Evolutionary conservation across 53 echinoderm and acorn worm species (phyloP).

Genomic region (Holothuria scabra): DNA sequence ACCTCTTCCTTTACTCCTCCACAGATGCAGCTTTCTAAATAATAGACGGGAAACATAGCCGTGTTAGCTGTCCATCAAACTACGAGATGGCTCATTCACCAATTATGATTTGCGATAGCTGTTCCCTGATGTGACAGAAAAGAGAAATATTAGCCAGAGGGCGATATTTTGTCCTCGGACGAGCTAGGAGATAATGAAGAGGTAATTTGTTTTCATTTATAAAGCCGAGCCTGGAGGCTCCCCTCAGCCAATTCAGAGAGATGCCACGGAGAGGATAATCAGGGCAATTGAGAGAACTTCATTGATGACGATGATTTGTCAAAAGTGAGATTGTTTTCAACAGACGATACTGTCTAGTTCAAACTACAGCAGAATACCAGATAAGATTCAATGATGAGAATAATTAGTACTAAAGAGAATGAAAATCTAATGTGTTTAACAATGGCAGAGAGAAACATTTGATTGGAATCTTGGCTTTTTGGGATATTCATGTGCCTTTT

Average conservation of each 20-base stretch:
- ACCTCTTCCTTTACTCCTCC: constrained; percentile 31
- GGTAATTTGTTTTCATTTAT: constrained; percentile 53
- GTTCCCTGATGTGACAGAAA: constrained; percentile 45
- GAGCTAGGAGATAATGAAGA: constrained; percentile 47
- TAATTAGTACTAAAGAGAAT: no score
- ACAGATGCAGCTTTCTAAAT: constrained; percentile 35
- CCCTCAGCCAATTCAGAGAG: neutral
- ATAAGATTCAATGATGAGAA: no score
- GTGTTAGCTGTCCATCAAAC: constrained; percentile 46
- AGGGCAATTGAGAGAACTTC: constrained; percentile 50
- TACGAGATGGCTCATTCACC: constrained; percentile 43
- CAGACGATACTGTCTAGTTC: no score
- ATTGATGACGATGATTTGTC: constrained; percentile 38
- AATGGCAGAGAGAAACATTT: no score
- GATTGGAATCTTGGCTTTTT: no score
- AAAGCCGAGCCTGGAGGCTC: constrained; percentile 40
- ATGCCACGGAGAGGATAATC: constrained; percentile 23
- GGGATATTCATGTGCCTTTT: no score
- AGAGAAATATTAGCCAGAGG: constrained; percentile 45
- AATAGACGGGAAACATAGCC: constrained; percentile 18
- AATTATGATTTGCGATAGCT: constrained; percentile 49
- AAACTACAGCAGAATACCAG: no score
- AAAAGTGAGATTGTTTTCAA: constrained; percentile 43
- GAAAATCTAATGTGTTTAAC: no score
- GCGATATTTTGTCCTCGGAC: constrained; percentile 32